Evolutionary conservation across 2,113 vertebrate species (phyloP).

Genomic region (Psittacula cyanocephala): DNA sequence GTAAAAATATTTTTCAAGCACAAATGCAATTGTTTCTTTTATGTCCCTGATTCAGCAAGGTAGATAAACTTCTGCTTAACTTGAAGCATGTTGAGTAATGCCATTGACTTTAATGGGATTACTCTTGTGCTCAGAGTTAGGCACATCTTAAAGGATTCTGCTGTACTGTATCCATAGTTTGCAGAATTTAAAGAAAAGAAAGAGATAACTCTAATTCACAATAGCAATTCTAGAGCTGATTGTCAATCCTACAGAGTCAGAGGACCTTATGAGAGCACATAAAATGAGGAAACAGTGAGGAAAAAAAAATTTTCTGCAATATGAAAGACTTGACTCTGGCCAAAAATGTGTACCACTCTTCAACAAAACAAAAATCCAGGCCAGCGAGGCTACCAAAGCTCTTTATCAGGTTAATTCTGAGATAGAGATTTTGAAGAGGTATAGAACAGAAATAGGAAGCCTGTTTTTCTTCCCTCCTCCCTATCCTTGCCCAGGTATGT

Average conservation of each 20-base stretch:
- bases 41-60: slow-evolving; percentile 16
- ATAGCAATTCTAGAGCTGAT: not conserved
- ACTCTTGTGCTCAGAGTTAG: not conserved
- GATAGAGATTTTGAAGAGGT: not conserved
- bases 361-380: not conserved
- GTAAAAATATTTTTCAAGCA: slow-evolving; percentile 29
- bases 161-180: not conserved
- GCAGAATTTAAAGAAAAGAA: not conserved
- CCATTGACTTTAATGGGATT: not conserved
- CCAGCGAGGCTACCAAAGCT: not conserved
- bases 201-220: not conserved
- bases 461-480: not conserved
- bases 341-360: not conserved
- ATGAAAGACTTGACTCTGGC: not conserved
- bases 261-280: not conserved
- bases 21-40: slow-evolving; percentile 5
- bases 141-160: not conserved
- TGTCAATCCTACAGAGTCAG: not conserved
- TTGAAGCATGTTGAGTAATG: not conserved
- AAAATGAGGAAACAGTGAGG: not conserved
- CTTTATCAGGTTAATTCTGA: not conserved
- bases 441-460: not conserved
- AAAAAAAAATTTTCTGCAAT: not conserved
- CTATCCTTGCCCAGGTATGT: not conserved
- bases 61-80: slow-evolving; percentile 1